Evolutionary conservation across 2,113 vertebrate genomes (phyloP).

Genomic region (Halichoerus grypus): DNA sequence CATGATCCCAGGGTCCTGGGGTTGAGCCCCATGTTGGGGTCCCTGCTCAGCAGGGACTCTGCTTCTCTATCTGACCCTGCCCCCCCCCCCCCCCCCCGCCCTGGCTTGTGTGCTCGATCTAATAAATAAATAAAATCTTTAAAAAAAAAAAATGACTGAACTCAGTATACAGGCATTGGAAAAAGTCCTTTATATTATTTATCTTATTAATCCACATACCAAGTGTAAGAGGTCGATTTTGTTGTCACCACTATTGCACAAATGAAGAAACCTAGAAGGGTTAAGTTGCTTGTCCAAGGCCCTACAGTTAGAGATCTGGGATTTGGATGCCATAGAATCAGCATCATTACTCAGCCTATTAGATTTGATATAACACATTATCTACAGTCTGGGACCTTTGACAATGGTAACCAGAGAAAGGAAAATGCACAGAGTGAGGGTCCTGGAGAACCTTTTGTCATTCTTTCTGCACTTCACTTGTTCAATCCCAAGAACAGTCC

Average conservation of each 20-base stretch:
- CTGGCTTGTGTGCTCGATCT: too few species aligned
- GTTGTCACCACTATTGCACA: not conserved
- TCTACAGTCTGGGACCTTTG: not conserved
- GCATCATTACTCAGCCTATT: not conserved
- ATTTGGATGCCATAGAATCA: not conserved
- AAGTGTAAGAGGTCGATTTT: not conserved
- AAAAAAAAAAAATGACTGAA: not conserved
- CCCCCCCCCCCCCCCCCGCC: too few species aligned
- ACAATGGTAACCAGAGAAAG: not conserved
- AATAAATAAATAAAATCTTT: too few species aligned
- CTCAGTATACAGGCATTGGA: not conserved
- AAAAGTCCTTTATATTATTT: not conserved
- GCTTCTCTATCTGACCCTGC: too few species aligned
- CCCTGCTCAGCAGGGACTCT: too few species aligned
- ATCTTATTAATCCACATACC: not conserved
- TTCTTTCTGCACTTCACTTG: not conserved
- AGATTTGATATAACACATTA: not conserved
- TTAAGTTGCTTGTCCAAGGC: not conserved
- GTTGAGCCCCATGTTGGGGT: too few species aligned
- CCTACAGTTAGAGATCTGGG: not conserved
- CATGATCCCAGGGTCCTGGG: too few species aligned
- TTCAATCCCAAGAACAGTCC: not conserved
- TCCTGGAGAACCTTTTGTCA: not conserved
- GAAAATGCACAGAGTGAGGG: not conserved
- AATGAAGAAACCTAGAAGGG: not conserved